phyloP scores from a whole-genome alignment of 2,797 vertebrate species.

The Lemur catta region DNA sequence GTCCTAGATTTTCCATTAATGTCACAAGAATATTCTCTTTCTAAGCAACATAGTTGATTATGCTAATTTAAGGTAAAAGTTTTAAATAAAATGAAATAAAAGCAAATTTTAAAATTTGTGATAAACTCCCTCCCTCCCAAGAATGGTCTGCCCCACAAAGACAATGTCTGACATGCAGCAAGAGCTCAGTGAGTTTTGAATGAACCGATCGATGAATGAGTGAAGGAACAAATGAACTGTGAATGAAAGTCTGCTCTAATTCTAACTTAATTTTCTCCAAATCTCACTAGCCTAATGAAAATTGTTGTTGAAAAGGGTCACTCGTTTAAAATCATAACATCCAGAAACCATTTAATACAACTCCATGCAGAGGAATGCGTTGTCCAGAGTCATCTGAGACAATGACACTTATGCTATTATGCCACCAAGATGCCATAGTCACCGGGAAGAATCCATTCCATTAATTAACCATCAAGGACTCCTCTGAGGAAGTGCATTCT shows the following conservation, averaged over 20 bases:
- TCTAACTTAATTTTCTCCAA: conserved; percentile 5
- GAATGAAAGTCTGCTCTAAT: neutral
- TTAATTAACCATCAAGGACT: neutral
- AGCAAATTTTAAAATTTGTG: neutral
- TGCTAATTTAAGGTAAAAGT: neutral
- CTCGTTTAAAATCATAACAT: neutral
- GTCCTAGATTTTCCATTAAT: conserved; percentile 35
- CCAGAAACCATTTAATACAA: neutral
- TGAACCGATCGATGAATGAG: neutral
- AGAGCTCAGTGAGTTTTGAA: neutral
- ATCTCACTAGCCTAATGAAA: neutral
- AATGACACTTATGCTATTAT: neutral
- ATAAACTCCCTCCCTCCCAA: neutral
- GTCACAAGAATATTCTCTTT: conserved; percentile 32
- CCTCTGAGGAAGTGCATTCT: neutral
- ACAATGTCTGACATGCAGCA: neutral
- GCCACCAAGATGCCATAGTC: neutral
- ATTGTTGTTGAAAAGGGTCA: neutral
- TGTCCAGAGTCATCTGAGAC: neutral
- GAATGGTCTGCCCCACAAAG: too few species aligned
- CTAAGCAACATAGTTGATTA: neutral
- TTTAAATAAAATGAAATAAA: conserved; percentile 15
- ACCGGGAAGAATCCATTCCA: neutral
- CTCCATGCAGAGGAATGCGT: neutral
- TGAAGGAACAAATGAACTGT: neutral